These are phyloP conservation scores for Mylabris sibirica DNA, from an alignment of 2,888 invertebrate genomes.

Conservation along the genomic window DNA sequence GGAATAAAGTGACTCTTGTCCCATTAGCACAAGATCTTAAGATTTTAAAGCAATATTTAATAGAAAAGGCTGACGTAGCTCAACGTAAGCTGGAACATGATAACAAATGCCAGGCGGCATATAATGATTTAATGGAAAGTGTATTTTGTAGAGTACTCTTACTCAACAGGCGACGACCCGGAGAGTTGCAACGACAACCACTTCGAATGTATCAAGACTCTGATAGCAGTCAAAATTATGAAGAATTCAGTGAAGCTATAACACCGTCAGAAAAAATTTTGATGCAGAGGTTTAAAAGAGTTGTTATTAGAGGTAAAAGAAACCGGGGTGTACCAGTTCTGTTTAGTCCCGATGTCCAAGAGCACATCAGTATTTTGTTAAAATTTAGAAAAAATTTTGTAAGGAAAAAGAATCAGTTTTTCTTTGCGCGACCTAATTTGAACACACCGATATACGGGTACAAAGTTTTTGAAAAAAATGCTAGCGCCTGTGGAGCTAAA, in stretches of 20 bases:
- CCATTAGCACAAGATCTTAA: constrained; percentile 40
- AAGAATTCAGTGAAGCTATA: background rate
- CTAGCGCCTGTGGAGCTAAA: constrained; percentile 37
- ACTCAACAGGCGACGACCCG: constrained; percentile 20
- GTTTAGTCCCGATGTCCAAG: constrained; percentile 41
- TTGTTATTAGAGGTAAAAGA: constrained; percentile 44
- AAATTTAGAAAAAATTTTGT: constrained; percentile 26
- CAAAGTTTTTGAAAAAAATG: constrained; percentile 36
- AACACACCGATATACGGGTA: constrained; percentile 31
- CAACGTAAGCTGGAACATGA: background rate
- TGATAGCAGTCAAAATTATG: background rate
- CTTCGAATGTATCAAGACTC: background rate
- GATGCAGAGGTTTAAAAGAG: constrained; percentile 41
- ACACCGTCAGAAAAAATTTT: constrained; percentile 41
- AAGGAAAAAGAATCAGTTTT: constrained; percentile 27
- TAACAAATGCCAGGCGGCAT: no score
- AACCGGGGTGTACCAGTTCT: constrained; percentile 43
- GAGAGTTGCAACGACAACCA: constrained; percentile 24
- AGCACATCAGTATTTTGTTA: constrained; percentile 23
- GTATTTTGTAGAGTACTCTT: no score
- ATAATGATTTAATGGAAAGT: no score
- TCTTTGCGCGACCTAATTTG: constrained; percentile 30
- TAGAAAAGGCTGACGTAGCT: no score
- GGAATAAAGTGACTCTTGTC: constrained; percentile 34
- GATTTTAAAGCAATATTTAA: constrained; percentile 26